Evolutionary conservation across 2,797 vertebrate genomes (phyloP), one percentile per base, ranked within the genome.

Genomic region (Clamator glandarius): DNA sequence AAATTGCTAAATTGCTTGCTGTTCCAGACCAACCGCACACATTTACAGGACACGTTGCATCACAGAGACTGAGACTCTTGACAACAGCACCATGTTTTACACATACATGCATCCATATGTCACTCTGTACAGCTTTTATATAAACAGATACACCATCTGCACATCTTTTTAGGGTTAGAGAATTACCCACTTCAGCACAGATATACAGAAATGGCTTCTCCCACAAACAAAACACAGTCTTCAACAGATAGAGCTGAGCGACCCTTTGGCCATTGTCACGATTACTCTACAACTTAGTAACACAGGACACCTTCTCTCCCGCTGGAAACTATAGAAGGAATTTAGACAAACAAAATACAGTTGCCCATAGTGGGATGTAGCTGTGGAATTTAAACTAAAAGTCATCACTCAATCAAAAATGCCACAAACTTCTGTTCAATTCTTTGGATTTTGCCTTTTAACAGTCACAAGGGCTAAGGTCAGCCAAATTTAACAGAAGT

Each of bases 1-100:
- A 89, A 91, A 94, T 81, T 86, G 93, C 52, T 74, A 73, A 92
- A 93, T 93, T 95, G 90, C 88, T 89, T 84, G 68, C 55, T 94
- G 58, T 90, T 95, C 88, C 94, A 96, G 50, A 96, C 64, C 5
- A 9, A 75, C 57, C 76, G 52, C 24, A 67, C 29, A 16, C 29
- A 79, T 86, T 77, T 73, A 80, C 4, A 85, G 51, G 75, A 63
- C 73, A 25, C 29, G 36, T 4, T 75, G 62, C 76, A 89, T 88
- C 74, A 62, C n/a, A 68, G 36, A 76, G 33, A 50, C 9, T 33
- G 90, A 91, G 26, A 66, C 19, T 24, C 46, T 72, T 68, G 41
- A 86, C 35, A 81, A 79, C 33, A 54, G 31, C 44, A 48, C 72
- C 42, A 54, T 36, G 35, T 76, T 91, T 90, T 29, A 78, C 31